Base-by-base conservation (phyloP, 2,888 invertebrate genomes). In the Tanytarsus gracilentus region DNA sequence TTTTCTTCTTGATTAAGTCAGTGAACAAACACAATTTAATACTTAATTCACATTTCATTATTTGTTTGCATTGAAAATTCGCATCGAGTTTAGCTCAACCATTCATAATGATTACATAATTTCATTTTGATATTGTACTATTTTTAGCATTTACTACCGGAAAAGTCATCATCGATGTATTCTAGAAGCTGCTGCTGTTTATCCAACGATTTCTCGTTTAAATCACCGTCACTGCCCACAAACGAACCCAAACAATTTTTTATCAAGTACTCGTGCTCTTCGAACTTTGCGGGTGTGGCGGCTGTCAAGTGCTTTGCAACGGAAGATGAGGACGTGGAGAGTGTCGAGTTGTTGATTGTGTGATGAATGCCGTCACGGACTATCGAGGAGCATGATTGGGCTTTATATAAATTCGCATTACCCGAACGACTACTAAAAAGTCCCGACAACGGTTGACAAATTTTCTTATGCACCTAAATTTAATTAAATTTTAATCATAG, bases 351-450 rank as follows among this genome's bases (percentile, higher is more conserved):
- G 52, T 52, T 59, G 53, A 60, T 56, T 58, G 50, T 40, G 50
- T 61, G 61, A 61, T 64, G 63, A 14, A 79, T 74, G 59, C 77
- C 75, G 63, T 80, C 79, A 29, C 79, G 73, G 2, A 76, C 72
- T 62, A 81, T 75, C 49, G 78, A 79, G 69, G 85, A 75, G 75
- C 86, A 81, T 1, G 80, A 80, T 66, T 80, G 77, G 11, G 82
- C 79, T 66, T 82, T 81, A 67, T 82, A 81, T 39, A 82, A 69
- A 16, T 51, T 51, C 11, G 51, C 16, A 11, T 29, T 30, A 4
- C 11, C 11, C 21, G 16, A 30, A n/a, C 49, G 18, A 23, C 25
- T 26, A 25, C 23, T 49, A 64, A 80, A 77, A 39, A 80, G 68
- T 16, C 78, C 78, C 1, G 81, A 79, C 62, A 82, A 66, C 2